Base-by-base conservation (phyloP, 2,113 vertebrate genomes). In the Parus major region DNA sequence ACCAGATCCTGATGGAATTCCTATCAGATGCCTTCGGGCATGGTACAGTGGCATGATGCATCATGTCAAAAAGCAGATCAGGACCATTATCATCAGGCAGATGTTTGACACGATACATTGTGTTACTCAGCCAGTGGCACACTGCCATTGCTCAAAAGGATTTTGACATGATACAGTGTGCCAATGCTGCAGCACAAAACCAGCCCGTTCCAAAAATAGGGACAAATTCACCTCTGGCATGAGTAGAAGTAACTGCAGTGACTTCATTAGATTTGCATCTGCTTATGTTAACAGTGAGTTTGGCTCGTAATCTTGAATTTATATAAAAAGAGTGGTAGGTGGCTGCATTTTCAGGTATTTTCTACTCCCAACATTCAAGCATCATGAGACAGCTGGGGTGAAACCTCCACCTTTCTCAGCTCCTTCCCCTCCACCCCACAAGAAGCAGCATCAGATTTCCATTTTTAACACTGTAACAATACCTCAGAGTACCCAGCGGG, bases 241-340 rank as follows among this genome's bases (percentile, higher is more conserved):
- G 61, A 91, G 86, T 4, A 82, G 89, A 65, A 91, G 49, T 68
- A 94, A 87, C 86, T 87, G 65, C 81, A 60, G 83, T 97, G 96
- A 97, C 95, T 95, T 97, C 89, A 95, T 85, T 69, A 95, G 94
- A 92, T 95, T 93, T 95, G 94, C 86, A 96, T 95, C 91, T 95
- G 81, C 92, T 95, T 96, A 76, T 84, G 91, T 95, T 94, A 96
- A 95, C 91, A 95, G 44, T 19, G 35, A 95, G 42, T 69, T 88
- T 87, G 92, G 95, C 83, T 82, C 0, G 0, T 71, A 86, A 92
- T 86, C 70, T 76, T 46, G 9, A 92, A 93, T 96, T 95, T 65
- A 68, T 72, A 82, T 53, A 82, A 64, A 39, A 88, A 84, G 35
- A 88, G 77, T 44, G 49, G 91, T 91, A 94, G 90, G 73, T 57